These are phyloP conservation scores for Sialis lutaria DNA, from an alignment of 2,888 invertebrate species.

Conservation along the genomic window DNA sequence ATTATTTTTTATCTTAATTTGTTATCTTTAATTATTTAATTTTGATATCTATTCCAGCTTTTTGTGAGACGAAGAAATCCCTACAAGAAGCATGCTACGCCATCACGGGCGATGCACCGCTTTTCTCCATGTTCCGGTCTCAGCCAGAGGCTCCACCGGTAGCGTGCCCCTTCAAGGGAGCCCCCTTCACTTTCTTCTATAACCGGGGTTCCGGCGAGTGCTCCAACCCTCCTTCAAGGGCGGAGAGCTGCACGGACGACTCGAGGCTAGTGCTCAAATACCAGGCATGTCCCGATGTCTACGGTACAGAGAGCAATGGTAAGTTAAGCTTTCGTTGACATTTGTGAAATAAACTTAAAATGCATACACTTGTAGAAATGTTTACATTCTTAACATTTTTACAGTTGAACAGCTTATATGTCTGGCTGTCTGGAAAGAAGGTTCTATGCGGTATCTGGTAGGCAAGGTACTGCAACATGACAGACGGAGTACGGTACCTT, in stretches of 20 bases:
- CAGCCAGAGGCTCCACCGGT: conserved; percentile 49
- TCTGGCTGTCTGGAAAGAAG: conserved; percentile 71
- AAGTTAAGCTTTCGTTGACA: conserved; percentile 14
- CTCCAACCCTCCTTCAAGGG: conserved; percentile 53
- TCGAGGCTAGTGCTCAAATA: conserved; percentile 62
- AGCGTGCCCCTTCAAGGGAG: conserved; percentile 64
- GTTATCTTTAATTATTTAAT: too few species aligned
- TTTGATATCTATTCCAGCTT: conserved; percentile 27
- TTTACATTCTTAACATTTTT: neutral
- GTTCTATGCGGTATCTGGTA: conserved; percentile 59
- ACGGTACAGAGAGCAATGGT: conserved; percentile 63
- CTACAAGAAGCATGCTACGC: conserved; percentile 44
- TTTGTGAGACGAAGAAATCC: conserved; percentile 37
- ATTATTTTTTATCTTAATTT: too few species aligned
- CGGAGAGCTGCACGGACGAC: conserved; percentile 71
- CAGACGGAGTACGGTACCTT: conserved; percentile 32
- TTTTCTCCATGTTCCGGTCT: conserved; percentile 59
- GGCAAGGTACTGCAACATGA: conserved; percentile 49
- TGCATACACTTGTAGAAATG: too few species aligned
- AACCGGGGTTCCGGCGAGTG: conserved; percentile 60
- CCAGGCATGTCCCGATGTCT: conserved; percentile 67
- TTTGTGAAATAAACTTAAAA: too few species aligned
- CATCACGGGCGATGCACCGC: conserved; percentile 53
- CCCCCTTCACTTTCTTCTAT: conserved; percentile 69
- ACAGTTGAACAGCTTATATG: conserved; percentile 67